Conservation (phyloP, 2,113 vertebrate species). For the Oenanthe oenanthe region DNA sequence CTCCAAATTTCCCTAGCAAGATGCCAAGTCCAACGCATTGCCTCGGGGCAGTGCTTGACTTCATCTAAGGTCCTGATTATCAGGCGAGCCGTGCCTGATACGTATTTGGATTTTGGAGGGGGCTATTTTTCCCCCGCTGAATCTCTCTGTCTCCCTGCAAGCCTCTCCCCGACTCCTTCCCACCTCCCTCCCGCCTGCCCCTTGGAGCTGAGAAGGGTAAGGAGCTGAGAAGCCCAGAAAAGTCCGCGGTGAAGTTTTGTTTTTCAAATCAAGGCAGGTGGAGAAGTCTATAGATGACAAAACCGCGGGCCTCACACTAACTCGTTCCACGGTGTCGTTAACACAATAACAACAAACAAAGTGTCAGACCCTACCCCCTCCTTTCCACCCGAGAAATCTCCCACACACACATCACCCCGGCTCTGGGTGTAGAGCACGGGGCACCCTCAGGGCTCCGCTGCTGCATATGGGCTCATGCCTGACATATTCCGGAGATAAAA, state of each 20-base stretch:
- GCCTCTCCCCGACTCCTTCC: accelerated
- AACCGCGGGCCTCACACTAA: not conserved
- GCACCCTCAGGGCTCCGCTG: not conserved
- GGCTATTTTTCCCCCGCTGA: not conserved
- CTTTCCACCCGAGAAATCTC: not conserved
- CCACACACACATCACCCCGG: not conserved
- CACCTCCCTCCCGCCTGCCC: not conserved
- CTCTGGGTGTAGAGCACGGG: not conserved
- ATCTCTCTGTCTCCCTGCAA: not conserved
- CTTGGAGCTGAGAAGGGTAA: not conserved
- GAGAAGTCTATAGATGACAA: not conserved
- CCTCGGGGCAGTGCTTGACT: not conserved
- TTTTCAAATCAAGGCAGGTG: slow-evolving; percentile 1
- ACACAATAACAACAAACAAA: not conserved
- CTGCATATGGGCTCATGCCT: not conserved
- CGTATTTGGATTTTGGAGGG: not conserved
- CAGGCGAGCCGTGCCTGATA: not conserved
- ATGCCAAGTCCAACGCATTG: not conserved
- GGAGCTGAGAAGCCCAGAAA: not conserved
- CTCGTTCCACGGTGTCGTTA: not conserved
- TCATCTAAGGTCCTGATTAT: not conserved
- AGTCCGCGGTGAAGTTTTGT: not conserved
- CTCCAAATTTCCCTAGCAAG: not conserved
- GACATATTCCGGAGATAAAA: slow-evolving; percentile 24
- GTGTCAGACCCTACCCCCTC: not conserved